Base-by-base conservation (phyloP, 2,113 vertebrate genomes). In the Merops nubicus region DNA sequence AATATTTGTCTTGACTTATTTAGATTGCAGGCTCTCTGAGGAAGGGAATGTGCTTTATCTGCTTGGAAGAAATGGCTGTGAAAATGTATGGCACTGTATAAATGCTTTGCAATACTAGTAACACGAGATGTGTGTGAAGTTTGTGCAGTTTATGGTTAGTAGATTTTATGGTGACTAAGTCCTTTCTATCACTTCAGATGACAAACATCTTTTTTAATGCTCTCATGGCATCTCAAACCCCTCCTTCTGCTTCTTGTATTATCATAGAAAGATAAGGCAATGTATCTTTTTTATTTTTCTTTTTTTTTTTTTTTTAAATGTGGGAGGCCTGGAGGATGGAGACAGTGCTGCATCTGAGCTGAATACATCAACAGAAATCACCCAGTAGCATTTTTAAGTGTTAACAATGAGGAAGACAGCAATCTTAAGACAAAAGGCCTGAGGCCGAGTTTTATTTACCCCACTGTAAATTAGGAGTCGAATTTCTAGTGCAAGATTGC, bases 1-100 rank as follows among this genome's bases (percentile, higher is more conserved):
- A 89, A 33, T 96, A 92, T 96, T 94, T 91, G 85, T 68, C 88
- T 93, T 93, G 93, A 94, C 78, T 94, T 94, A 90, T 76, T 92
- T 92, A 84, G 81, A 89, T 75, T 74, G 74, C 86, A 92, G 36
- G 25, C 64, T 97, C 74, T 93, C 91, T 48, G 53, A 77, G 68
- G 75, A 90, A 88, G 67, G 15, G n/a, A 87, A 95, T 76, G 67
- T 88, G 59, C 53, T 93, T 96, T 96, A 93, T 94, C 92, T 94
- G 38, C 73, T 76, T 42, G 68, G 74, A 80, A 89, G 84, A 86
- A 79, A 85, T 65, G 53, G n/a, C 67, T 0, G 2, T 81, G 75
- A 65, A 93, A 92, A 95, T 63, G 51, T 83, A 91, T 90, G 67
- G 69, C 83, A 47, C 63, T 56, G 88, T 88, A 94, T 38, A 95